Evolutionary conservation across 2,113 vertebrate species (phyloP), one percentile per base, ranked within the genome.

Genomic region (Lepidothrix coronata): DNA sequence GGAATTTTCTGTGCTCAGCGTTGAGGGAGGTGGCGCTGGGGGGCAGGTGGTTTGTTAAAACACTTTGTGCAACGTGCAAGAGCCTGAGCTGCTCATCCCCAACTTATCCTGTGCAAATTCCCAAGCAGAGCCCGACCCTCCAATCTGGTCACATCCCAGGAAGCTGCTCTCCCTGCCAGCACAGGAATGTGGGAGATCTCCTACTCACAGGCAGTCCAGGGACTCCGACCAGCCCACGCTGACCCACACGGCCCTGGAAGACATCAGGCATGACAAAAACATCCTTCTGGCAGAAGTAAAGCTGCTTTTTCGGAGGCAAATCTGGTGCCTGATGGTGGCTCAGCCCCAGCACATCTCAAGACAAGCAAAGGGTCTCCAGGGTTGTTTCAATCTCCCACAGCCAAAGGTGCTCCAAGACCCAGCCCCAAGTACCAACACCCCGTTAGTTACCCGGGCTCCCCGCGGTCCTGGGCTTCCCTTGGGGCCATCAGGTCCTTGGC

Each of bases 201-300:
- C 31, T 59, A 96, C 98, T 98, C 97, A 99, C 99, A 46, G 95
- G 95, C 86, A 97, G 82, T 85, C 99, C 98, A 14, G 98, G 98
- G 62, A 96, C 95, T 41, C 99, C 99, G 6, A 92, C 84, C 54
- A 98, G 98, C 24, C 99, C 99, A 52, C 97, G 98, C 89, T 97
- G 98, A 86, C 99, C 98, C 37, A 91, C 77, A 3, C 97, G 98
- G 72, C 99, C 99, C 99, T 99, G 96, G 19, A 96, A 95, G 78
- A 78, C 59, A 81, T 10, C 12, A 88, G 44, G 2, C 5, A 11
- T 57, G 43, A 57, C 71, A 11, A 62, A 58, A 31, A 6, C 46
- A 66, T 43, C 72, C 18, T 8, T 12, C 33, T 65, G 23, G 24
- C 63, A 75, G 41, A 2, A 5, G 3, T 4, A 71, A 30, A 63